Evolutionary conservation across 2,113 vertebrate species (phyloP), one percentile per base, ranked within the genome.

Genomic region (Microcebus tavaratra): DNA sequence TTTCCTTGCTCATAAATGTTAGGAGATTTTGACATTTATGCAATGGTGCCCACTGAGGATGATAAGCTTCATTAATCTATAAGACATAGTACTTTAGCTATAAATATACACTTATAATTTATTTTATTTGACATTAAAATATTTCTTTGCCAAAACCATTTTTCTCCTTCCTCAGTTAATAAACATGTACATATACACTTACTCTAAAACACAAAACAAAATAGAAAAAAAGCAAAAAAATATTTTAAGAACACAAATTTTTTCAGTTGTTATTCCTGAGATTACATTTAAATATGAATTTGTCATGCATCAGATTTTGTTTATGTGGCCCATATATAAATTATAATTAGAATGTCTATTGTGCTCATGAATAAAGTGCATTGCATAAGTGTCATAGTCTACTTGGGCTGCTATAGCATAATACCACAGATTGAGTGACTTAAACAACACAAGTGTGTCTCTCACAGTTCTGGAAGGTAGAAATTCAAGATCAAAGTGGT

Each of bases 51-150:
- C 17, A 75, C 0, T 55, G 9, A 85, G 25, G 39, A 67, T 73
- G 8, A 45, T 7, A 81, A 8, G 8, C 42, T 75, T 90, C 48
- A 65, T 73, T 88, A 83, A 67, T 20, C 78, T 82, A 34, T 72
- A 97, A 63, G 36, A 1, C 2, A 57, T 36, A 68, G 13, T 45
- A 45, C 31, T 89, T 91, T 79, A 81, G 4, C 1, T 84, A 4
- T 1, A 86, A 92, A 8, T 1, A 50, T 9, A 83, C 0, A 75
- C 15, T 59, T 48, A 11, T 70, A 45, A 39, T 25, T 53, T 80
- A 23, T n/a, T 45, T 87, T 68, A 92, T 68, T 87, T 76, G 31
- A 5, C 36, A 82, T 75, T 50, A 61, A 87, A 73, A 55, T 73
- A 48, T 1, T 70, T 4, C 10, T 73, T 91, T 53, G 1, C 5